A percentile compares a stretch with the other conserved stretches of the same genome.
phyloP scores from a whole-genome alignment of 1,140 invertebrate species.

The Chrysomallon squamiferum region DNA sequence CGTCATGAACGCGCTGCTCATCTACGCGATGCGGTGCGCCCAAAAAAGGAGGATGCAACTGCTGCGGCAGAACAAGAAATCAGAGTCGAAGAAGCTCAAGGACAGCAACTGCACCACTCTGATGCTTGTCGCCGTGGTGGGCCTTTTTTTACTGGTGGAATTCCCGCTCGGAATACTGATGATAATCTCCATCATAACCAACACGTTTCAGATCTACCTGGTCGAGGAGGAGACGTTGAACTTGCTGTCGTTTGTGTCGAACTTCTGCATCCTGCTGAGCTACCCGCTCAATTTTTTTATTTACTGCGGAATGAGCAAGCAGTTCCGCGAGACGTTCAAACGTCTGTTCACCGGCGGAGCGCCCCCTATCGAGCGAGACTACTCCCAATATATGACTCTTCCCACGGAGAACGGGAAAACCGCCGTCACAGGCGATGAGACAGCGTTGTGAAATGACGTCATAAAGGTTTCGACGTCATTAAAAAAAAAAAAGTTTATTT shows the following conservation, averaged over 20 bases:
- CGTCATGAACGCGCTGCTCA: conserved; percentile 86
- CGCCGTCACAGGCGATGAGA: conserved; percentile 45
- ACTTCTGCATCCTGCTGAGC: conserved; percentile 88
- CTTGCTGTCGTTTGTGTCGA: conserved; percentile 68
- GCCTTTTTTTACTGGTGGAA: conserved; percentile 88
- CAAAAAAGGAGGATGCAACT: conserved; percentile 80
- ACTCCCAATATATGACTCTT: conserved; percentile 55
- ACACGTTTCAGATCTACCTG: conserved; percentile 65
- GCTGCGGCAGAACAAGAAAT: conserved; percentile 84
- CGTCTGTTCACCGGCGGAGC: conserved; percentile 72
- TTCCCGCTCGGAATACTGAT: conserved; percentile 81
- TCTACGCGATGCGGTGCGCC: conserved; percentile 81
- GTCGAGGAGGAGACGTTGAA: conserved; percentile 25
- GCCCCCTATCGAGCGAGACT: conserved; percentile 46
- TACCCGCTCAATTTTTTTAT: conserved; percentile 96
- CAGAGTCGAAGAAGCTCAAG: conserved; percentile 79
- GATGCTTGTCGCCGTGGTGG: conserved; percentile 94
- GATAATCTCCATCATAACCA: conserved; percentile 83
- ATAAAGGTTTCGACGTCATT: neutral
- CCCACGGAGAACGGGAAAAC: conserved; percentile 57
- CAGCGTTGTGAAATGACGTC: conserved; percentile 32
- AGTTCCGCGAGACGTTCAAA: conserved; percentile 93
- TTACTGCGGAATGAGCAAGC: conserved; percentile 93
- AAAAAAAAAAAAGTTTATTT: no score
- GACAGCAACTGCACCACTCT: conserved; percentile 92